Base-by-base conservation (phyloP, 1,140 invertebrate species). In the Drosophila setifemur region DNA sequence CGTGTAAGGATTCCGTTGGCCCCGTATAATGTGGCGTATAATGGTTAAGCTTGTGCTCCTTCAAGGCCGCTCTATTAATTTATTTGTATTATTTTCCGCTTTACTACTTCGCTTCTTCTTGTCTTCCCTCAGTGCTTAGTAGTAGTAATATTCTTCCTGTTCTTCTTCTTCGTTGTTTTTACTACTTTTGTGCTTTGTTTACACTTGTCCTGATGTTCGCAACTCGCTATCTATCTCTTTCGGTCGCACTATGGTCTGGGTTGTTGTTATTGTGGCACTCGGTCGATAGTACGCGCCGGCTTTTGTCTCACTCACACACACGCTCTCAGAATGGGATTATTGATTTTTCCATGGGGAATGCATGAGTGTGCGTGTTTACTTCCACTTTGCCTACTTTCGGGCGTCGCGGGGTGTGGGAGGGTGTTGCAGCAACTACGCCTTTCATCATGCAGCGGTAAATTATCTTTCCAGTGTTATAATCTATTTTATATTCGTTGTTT, bases 291-390 rank as follows among this genome's bases (percentile, higher is more conserved):
- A 70, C 45, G 48, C 70, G 71, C 79, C 79, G 79, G 79, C 64
- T 58, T 68, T 45, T 50, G 68, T 57, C 50, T 39, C 57, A 35
- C 44, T 61, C 52, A 52, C 48, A 67, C 68, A 60, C 63, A 39
- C 74, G 12, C 19, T 29, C 23, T 72, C 42, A 61, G 11, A 26
- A n/a, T 55, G 31, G 35, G 71, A 71, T 60, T 85, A 85, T 85
- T 52, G 79, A 85, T 85, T 85, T 85, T 85, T 79, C 79, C 66
- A 86, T 67, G 43, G 52, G 29, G 35, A n/a, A 33, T 33, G 45
- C 55, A 63, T 63, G n/a, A 66, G 73, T 72, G 67, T 70, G 58
- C 43, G 53, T 47, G 70, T 69, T 25, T 54, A 63, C 25, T 50
- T 73, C 31, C 52, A 29, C 43, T 33, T 83, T 70, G 73, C 69